Conservation (phyloP, 2,113 vertebrate species). For the Mobula birostris region DNA sequence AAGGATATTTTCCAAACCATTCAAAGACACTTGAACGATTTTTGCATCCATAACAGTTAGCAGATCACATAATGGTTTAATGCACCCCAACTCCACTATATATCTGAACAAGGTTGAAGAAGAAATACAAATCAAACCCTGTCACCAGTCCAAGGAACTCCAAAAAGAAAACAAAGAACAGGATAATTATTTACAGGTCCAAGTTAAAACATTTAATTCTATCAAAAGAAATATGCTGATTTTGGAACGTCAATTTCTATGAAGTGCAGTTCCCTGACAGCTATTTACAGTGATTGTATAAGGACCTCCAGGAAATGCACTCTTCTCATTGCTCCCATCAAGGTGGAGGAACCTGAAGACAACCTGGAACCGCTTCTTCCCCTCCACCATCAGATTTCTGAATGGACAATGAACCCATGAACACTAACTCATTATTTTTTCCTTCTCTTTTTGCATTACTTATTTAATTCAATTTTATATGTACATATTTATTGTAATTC, state of each 20-base stretch:
- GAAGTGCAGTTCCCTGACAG: neutral
- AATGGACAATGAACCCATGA: too few species aligned
- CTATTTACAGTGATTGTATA: neutral
- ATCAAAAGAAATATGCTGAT: constrained; percentile 39
- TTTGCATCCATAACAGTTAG: constrained; percentile 97
- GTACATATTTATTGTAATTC: too few species aligned
- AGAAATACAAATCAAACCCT: neutral
- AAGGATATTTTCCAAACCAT: constrained; percentile 91
- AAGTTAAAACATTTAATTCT: neutral
- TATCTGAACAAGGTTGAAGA: constrained; percentile 61
- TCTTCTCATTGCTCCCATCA: too few species aligned
- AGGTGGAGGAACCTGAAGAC: too few species aligned
- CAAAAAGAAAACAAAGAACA: neutral
- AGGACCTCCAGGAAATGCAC: too few species aligned
- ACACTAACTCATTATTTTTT: too few species aligned
- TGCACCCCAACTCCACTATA: constrained; percentile 87
- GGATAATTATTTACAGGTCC: neutral
- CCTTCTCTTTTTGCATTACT: too few species aligned
- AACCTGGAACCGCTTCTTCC: too few species aligned
- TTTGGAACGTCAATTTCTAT: neutral
- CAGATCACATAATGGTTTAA: constrained; percentile 93
- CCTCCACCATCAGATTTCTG: too few species aligned
- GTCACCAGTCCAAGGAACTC: constrained; percentile 16
- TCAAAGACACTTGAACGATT: constrained; percentile 93
- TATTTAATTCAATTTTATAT: too few species aligned